phyloP scores from a whole-genome alignment of 2,888 invertebrate genomes.

The Maniola hyperantus region DNA sequence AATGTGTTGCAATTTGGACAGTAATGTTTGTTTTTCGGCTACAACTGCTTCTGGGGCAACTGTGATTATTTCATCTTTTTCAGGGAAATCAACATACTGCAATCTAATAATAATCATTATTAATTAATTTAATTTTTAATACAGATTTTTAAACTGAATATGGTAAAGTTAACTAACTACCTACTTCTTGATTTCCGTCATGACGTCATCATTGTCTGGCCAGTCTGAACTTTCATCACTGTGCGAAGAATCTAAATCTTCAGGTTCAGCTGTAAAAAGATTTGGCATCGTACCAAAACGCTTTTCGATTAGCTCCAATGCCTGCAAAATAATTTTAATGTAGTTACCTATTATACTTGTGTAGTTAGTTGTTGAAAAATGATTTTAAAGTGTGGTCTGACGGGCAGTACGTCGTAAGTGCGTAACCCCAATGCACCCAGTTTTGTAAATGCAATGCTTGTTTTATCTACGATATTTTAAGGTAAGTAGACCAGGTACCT shows the following conservation, averaged over 20 bases:
- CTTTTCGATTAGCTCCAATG: constrained; percentile 91
- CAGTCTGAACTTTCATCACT: constrained; percentile 66
- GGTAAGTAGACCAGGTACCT: too few species aligned
- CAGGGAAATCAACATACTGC: constrained; percentile 62
- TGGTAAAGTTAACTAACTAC: constrained; percentile 48
- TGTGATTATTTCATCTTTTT: constrained; percentile 50
- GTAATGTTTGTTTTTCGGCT: constrained; percentile 69
- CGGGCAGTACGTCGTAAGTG: too few species aligned
- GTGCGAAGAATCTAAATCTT: constrained; percentile 60
- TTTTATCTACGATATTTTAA: not conserved
- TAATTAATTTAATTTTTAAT: not conserved
- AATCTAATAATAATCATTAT: constrained; percentile 50
- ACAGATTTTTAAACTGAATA: too few species aligned
- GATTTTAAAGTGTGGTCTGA: too few species aligned
- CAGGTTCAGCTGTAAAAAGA: constrained; percentile 79
- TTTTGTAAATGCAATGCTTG: too few species aligned
- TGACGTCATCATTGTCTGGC: constrained; percentile 80
- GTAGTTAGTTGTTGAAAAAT: too few species aligned
- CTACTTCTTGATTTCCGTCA: constrained; percentile 84
- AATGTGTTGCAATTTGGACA: constrained; percentile 69
- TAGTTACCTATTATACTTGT: not conserved
- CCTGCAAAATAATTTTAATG: constrained; percentile 78
- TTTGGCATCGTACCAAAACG: constrained; percentile 87
- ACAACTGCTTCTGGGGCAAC: constrained; percentile 69
- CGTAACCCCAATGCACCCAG: too few species aligned